A percentile compares a stretch with the other conserved stretches of the same genome.
These are phyloP conservation scores for Eulithis testata DNA, from an alignment of 2,888 invertebrate genomes.

Conservation along the genomic window DNA sequence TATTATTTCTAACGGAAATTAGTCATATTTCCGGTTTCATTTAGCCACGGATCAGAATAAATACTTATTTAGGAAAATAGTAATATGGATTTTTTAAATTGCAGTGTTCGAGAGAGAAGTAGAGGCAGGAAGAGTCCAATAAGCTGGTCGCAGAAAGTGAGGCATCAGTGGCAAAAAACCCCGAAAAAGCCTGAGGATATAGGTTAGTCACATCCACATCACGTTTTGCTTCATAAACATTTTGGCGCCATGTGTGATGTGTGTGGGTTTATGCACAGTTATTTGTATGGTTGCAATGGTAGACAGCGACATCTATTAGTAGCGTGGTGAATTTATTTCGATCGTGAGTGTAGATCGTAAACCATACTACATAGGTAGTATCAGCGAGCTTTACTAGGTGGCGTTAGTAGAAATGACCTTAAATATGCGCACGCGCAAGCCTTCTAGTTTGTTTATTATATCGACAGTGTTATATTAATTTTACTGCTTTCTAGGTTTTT, in stretches of 20 bases:
- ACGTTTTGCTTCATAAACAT: not conserved
- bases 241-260: constrained; percentile 1
- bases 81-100: constrained; percentile 58
- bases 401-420: constrained; percentile 6
- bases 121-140: constrained; percentile 81
- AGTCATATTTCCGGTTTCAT: not conserved
- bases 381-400: constrained; percentile 16
- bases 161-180: constrained; percentile 86
- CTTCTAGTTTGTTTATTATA: not conserved
- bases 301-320: constrained; percentile 24
- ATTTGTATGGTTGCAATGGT: not conserved
- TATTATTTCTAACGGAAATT: not conserved
- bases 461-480: not conserved
- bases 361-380: constrained; percentile 8
- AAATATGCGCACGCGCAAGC: no score
- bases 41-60: no score
- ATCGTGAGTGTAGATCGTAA: not conserved
- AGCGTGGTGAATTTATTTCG: constrained; percentile 6
- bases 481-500: not conserved
- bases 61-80: not conserved
- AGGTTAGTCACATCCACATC: constrained; percentile 53
- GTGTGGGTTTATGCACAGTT: not conserved
- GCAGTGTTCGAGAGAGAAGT: constrained; percentile 82
- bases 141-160: constrained; percentile 87
- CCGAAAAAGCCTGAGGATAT: constrained; percentile 68